Base-by-base conservation (phyloP, 2,113 vertebrate species). In the Gallinago paraguaiae region DNA sequence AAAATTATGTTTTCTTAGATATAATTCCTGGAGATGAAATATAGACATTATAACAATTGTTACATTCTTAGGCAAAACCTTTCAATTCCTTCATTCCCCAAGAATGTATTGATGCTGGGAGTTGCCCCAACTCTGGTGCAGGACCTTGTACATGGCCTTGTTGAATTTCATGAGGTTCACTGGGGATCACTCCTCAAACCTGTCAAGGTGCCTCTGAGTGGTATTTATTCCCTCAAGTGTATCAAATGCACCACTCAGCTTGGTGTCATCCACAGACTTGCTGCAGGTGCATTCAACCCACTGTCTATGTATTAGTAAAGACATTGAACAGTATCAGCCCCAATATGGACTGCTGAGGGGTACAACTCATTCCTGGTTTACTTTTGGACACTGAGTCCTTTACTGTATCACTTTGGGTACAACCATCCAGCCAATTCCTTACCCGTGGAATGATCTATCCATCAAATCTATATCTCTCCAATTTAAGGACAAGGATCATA, bases 141-240 rank as follows among this genome's bases (percentile, higher is more conserved):
- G 18, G 33, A 59, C 24, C 31, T 22, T 46, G 10, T 13, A 9
- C 33, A 30, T 28, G 54, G 43, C 8, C 25, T 17, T 60, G 33
- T 76, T 76, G 33, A 76, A 48, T 14, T 35, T 60, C 54, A 24
- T 23, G 19, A 48, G 6, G 15, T 50, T 31, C 20, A 24, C 11
- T 7, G 1, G 3, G n/a, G 9, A 9, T 7, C n/a, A 31, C 27
- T 24, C 11, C n/a, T 61, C 8, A 4, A 61, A 20, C 11, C 4
- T 50, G 8, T 77, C 5, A 22, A 31, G n/a, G 15, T 64, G 13
- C 7, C 23, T 79, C 17, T 79, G 35, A 13, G 41, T 33, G 23
- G 28, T 27, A 16, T 13, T 27, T 13, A 2, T 16, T 46, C 24
- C 39, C 9, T 31, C 33, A 15, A 45, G 9, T 11, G 16, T 57